Conservation (phyloP, 1,140 invertebrate species). For the Nasonia vitripennis region DNA sequence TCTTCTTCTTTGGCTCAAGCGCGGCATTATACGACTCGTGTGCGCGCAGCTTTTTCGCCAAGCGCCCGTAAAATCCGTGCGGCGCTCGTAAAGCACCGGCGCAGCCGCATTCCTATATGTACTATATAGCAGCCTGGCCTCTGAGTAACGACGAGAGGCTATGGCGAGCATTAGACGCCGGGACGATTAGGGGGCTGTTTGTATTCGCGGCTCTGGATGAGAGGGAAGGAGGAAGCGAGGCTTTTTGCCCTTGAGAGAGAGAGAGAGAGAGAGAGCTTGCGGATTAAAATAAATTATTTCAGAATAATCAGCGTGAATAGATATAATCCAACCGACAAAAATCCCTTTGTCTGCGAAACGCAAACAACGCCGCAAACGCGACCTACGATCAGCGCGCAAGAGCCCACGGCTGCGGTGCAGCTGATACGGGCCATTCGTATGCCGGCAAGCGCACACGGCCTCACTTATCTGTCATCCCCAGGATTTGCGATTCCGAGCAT, state of each 20-base stretch:
- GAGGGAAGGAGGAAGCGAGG: neutral
- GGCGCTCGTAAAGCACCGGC: slow-evolving; percentile 31
- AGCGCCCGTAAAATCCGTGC: slow-evolving; percentile 34
- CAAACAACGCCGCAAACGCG: neutral
- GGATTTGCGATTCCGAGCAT: slow-evolving; percentile 19
- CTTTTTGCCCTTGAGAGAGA: neutral
- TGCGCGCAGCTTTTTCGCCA: slow-evolving; percentile 25
- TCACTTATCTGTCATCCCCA: slow-evolving; percentile 4
- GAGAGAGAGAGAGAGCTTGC: neutral
- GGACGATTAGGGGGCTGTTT: neutral
- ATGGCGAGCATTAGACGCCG: neutral
- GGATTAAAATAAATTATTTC: neutral
- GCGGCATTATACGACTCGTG: neutral
- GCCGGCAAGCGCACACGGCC: neutral
- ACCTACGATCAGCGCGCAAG: neutral
- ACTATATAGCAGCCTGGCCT: neutral
- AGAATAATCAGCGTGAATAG: no score
- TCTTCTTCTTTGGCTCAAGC: neutral
- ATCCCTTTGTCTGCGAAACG: neutral
- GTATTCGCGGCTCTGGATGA: neutral
- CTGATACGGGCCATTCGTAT: neutral
- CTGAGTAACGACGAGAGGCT: neutral
- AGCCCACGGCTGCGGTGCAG: neutral
- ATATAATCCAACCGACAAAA: neutral
- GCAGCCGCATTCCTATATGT: neutral